Base-by-base conservation (phyloP, 2,797 vertebrate species). In the Cephalopachus bancanus region DNA sequence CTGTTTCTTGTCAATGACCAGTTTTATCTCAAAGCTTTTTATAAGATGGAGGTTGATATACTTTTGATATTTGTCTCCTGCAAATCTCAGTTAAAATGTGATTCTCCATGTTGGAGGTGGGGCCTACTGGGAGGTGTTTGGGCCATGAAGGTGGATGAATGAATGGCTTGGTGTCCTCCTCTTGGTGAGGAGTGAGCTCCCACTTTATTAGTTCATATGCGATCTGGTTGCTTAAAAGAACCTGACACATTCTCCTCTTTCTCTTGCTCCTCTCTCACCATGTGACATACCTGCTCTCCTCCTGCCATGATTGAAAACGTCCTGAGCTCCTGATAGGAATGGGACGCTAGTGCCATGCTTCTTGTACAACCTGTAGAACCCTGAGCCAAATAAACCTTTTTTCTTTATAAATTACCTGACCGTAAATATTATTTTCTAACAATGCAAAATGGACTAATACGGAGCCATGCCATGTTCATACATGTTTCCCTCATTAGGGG, bases 291-390 rank as follows among this genome's bases (percentile, higher is more conserved):
- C 11, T 20, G 33, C 33, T 71, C 67, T 33, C n/a, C 67, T 37
- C 19, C 10, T 0, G 0, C 67, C 9, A 0, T 71, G 33, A 37
- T 37, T 71, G 67, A 33, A 33, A 0, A 5, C 33, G 10, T 22
- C 33, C 67, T 71, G 67, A 71, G 67, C 2, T 44, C 67, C 67
- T 71, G n/a, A 71, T 10, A n/a, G 37, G 67, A 71, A 71, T n/a
- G 9, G 20, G 19, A 71, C 4, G 10, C 20, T 44, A 44, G 44
- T 20, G 67, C 67, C 37, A 37, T 71, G 33, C 33, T 71, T 71
- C 33, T 33, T 37, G 19, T 71, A 37, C 0, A 5, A 10, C 33
- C 67, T 37, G 17, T n/a, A 11, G n/a, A 71, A 71, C 9, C 19
- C 10, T 71, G 17, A 71, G 67, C 67, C 67, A 37, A 11, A 33